A percentile compares a stretch with the other conserved stretches of the same genome.
These are phyloP conservation scores for Trachops cirrhosus DNA, from an alignment of 2,797 vertebrate species.

Conservation along the genomic window DNA sequence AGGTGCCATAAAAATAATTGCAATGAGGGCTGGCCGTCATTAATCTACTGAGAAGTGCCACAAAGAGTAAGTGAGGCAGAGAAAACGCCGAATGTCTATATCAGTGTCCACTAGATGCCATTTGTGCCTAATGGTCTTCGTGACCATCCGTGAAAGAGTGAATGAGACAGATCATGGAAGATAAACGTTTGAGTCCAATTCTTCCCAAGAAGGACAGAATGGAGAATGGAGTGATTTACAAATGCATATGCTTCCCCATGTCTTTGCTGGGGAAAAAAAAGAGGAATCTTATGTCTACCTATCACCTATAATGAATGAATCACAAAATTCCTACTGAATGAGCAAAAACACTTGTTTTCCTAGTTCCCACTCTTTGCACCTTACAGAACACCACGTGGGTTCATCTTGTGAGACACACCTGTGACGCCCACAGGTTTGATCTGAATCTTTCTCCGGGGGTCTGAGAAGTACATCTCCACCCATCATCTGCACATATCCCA, in stretches of 20 bases:
- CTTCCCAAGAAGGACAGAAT: background rate
- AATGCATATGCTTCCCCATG: background rate
- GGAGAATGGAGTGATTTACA: background rate
- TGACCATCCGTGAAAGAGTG: constrained; percentile 29
- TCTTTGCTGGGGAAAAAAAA: background rate
- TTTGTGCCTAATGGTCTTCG: constrained; percentile 57
- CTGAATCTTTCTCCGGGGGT: no score
- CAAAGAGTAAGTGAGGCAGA: constrained; percentile 74
- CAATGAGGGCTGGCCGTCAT: constrained; percentile 75
- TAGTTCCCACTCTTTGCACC: accelerated
- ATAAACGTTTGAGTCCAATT: background rate
- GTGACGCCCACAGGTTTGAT: accelerated
- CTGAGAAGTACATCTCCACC: background rate
- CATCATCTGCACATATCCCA: accelerated
- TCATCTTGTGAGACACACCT: background rate
- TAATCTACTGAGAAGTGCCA: constrained; percentile 71
- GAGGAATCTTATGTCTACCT: background rate
- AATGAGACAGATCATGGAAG: background rate
- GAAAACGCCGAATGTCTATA: constrained; percentile 55
- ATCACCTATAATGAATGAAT: background rate
- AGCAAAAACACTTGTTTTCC: no score
- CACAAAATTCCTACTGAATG: accelerated
- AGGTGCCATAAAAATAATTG: constrained; percentile 83
- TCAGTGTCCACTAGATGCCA: constrained; percentile 29
- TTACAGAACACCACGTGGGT: accelerated